A percentile compares a stretch with the other conserved stretches of the same genome.
These are phyloP conservation scores for Pseudorhombus dupliciocellatus DNA, from an alignment of 2,113 vertebrate genomes.

Conservation along the genomic window DNA sequence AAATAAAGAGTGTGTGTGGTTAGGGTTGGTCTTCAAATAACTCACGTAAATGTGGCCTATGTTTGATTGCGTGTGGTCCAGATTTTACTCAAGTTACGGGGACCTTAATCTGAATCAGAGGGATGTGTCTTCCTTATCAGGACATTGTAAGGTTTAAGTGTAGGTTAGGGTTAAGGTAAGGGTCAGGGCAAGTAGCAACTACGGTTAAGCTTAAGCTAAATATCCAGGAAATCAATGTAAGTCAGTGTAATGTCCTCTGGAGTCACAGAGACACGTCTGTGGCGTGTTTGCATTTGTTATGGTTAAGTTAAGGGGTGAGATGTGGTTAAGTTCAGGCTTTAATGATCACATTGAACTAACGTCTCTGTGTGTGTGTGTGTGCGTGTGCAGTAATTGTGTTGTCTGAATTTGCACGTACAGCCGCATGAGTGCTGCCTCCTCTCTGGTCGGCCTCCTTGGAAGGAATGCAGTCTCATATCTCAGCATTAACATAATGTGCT, in stretches of 20 bases:
- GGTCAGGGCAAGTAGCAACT: too few relatives aligned
- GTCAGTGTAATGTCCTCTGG: neutral
- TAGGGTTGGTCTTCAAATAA: too few relatives aligned
- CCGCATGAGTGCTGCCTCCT: neutral
- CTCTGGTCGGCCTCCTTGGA: constrained; percentile 36
- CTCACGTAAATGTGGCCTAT: neutral
- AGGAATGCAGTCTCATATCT: constrained; percentile 55
- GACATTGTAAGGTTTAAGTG: neutral
- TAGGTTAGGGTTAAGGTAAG: neutral
- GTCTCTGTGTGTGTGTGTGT: constrained; percentile 3
- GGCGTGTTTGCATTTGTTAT: neutral
- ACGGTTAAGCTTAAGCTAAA: neutral
- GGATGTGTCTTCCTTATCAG: neutral
- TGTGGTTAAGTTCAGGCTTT: neutral
- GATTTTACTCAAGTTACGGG: neutral
- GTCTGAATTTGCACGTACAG: neutral
- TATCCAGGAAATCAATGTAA: neutral
- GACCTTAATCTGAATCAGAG: neutral
- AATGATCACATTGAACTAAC: neutral
- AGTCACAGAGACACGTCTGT: neutral
- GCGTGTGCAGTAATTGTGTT: neutral
- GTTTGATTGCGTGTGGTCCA: neutral
- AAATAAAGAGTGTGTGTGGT: constrained; percentile 37
- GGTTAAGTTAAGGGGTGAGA: neutral
- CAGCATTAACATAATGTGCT: constrained; percentile 57